Percentiles rank a stretch among this genome's conserved stretches.
Evolutionary conservation across 2,888 invertebrate species (phyloP).

Genomic region (Dichetophora obliterata): DNA sequence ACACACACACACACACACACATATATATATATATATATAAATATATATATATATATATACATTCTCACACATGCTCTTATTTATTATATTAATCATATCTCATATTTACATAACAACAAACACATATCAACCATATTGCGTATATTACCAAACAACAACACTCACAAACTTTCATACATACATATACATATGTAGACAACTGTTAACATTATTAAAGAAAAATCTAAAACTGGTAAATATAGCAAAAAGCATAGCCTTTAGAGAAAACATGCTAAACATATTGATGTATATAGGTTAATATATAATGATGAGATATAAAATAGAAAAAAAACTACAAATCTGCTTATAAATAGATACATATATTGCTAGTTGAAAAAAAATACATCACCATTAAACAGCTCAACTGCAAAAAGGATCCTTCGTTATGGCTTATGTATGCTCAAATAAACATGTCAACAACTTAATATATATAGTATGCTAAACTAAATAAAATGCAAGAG

Average conservation of each 20-base stretch:
- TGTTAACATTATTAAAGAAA: slow-evolving; percentile 55
- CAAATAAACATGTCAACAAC: no score
- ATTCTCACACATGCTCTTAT: neutral
- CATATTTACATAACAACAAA: neutral
- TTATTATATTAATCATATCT: neutral
- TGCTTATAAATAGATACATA: neutral
- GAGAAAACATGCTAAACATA: slow-evolving; percentile 28
- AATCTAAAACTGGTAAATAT: neutral
- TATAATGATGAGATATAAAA: neutral
- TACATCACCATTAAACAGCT: slow-evolving; percentile 2
- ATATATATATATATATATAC: neutral
- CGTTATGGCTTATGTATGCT: no score
- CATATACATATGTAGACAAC: slow-evolving; percentile 48
- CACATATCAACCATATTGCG: no score
- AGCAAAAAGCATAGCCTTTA: no score
- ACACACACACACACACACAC: slow-evolving; percentile 5
- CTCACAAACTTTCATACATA: slow-evolving; percentile 11
- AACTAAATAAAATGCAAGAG: no score
- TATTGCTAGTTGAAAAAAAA: no score
- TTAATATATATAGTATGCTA: no score
- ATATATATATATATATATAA: neutral
- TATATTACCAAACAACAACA: neutral
- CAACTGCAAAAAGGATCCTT: neutral
- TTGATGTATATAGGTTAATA: slow-evolving; percentile 46
- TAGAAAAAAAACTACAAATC: neutral